Percentiles rank a stretch among this genome's conserved stretches.
Evolutionary conservation across 2,797 vertebrate species (phyloP).

Genomic region (Ctenochaetus hawaiiensis): DNA sequence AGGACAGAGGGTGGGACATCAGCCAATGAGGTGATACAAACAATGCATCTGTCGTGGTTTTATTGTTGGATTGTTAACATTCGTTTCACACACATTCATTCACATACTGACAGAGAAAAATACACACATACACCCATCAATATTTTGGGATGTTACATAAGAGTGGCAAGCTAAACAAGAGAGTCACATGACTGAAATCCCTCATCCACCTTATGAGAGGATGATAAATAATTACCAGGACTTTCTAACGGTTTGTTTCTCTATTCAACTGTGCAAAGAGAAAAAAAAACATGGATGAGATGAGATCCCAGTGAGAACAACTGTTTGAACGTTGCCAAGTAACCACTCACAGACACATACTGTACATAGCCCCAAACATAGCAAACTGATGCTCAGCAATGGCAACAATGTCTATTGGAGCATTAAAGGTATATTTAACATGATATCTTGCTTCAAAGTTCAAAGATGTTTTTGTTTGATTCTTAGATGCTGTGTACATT

Average conservation of each 20-base stretch:
- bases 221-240: slow-evolving; percentile 55
- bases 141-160: slow-evolving; percentile 70
- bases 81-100: slow-evolving; percentile 15
- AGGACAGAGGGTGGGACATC: slow-evolving; percentile 50
- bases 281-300: slow-evolving; percentile 35
- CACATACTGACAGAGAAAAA: slow-evolving; percentile 28
- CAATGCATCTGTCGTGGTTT: slow-evolving; percentile 60
- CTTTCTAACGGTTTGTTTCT: slow-evolving; percentile 67
- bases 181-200: slow-evolving; percentile 78
- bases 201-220: slow-evolving; percentile 74
- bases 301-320: slow-evolving; percentile 62
- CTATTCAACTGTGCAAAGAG: slow-evolving; percentile 53
- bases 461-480: slow-evolving; percentile 52
- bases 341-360: slow-evolving; percentile 69
- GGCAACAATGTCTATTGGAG: slow-evolving; percentile 52
- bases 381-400: slow-evolving; percentile 69
- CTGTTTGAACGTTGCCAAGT: slow-evolving; percentile 75
- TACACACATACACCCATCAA: slow-evolving; percentile 12
- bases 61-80: slow-evolving; percentile 34
- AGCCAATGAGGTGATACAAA: slow-evolving; percentile 56
- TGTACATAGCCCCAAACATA: slow-evolving; percentile 64
- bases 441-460: slow-evolving; percentile 59
- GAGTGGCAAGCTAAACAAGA: slow-evolving; percentile 55
- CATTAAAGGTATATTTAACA: slow-evolving; percentile 60
- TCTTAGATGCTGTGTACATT: slow-evolving; percentile 12